phyloP scores from a whole-genome alignment of 1,140 invertebrate species.

The Lordiphosa clarofinis region DNA sequence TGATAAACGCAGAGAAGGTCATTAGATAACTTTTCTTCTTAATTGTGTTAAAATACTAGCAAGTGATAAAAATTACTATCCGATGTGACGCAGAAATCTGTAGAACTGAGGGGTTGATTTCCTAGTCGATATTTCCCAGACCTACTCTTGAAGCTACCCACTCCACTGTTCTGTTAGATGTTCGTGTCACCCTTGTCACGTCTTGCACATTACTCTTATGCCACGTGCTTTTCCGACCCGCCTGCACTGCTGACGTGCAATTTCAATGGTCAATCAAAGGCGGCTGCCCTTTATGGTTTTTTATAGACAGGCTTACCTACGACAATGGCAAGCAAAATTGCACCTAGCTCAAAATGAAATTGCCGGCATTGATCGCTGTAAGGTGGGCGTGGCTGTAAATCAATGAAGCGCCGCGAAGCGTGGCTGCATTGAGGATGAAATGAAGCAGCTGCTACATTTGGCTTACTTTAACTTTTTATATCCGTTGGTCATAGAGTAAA shows the following conservation, averaged over 20 bases:
- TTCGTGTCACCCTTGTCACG: slow-evolving; percentile 26
- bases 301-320: slow-evolving; percentile 31
- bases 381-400: slow-evolving; percentile 41
- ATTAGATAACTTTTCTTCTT: too few species aligned
- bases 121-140: too few species aligned
- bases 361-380: slow-evolving; percentile 38
- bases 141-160: too few species aligned
- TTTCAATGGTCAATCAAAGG: slow-evolving; percentile 73
- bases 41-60: too few species aligned
- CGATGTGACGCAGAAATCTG: too few species aligned
- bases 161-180: too few species aligned
- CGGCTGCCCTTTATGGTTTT: slow-evolving; percentile 31
- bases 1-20: too few species aligned
- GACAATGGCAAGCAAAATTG: slow-evolving; percentile 66
- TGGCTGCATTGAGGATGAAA: slow-evolving; percentile 49
- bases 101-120: too few species aligned
- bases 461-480: slow-evolving; percentile 27
- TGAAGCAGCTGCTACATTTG: slow-evolving; percentile 56
- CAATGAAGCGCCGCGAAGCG: slow-evolving; percentile 48
- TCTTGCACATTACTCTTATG: slow-evolving; percentile 63
- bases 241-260: slow-evolving; percentile 52
- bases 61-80: too few species aligned
- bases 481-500: too few species aligned
- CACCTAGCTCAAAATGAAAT: slow-evolving; percentile 52
- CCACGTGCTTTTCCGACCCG: slow-evolving; percentile 30